Base-by-base conservation (phyloP, 2,888 invertebrate genomes). In the Oscheius sp. region DNA sequence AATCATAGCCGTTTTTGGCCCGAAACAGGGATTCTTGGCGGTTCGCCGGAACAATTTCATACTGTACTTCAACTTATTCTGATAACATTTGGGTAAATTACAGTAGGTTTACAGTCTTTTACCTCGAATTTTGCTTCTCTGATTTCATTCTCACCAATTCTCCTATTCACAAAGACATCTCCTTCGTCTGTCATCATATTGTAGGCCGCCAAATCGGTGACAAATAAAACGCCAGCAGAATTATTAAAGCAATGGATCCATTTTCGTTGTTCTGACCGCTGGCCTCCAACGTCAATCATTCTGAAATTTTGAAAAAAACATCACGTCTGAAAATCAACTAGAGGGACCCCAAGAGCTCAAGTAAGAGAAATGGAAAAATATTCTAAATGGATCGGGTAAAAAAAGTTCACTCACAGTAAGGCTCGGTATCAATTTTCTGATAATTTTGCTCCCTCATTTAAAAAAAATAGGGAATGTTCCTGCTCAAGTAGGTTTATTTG, bases 191-290 rank as follows among this genome's bases (percentile, higher is more conserved):
- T 49, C 66, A 29, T n/a, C 35, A 78, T 77, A 64, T 84, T 83
- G 74, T 85, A 85, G 21, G 82, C 81, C 72, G 79, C 77, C 45
- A 85, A 68, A 58, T 84, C 81, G 9, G 79, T 79, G 6, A 85
- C 78, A 69, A 83, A 85, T 1, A 85, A 69, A 21, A 84, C 76
- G 91, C 97, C 97, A 91, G 97, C 98, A 90, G 99, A 98, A 91
- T 97, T 98, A 92, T 99, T 98, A 91, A 98, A 98, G 93, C 97
- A 98, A 91, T 99, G 98, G 89, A 98, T 98, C 98, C 98, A 99
- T 93, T 99, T 99, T 92, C 98, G 93, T 93, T 98, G 93, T 92
- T 99, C 98, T 85, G 98, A 97, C 92, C 98, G 93, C 92, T 99
- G 98, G 88, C 98, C 98, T 86, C 98, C 98, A 87, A 99, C 98